Evolutionary conservation across 2,113 vertebrate genomes (phyloP), one percentile per base, ranked within the genome.

Genomic region (Ctenomys sociabilis): DNA sequence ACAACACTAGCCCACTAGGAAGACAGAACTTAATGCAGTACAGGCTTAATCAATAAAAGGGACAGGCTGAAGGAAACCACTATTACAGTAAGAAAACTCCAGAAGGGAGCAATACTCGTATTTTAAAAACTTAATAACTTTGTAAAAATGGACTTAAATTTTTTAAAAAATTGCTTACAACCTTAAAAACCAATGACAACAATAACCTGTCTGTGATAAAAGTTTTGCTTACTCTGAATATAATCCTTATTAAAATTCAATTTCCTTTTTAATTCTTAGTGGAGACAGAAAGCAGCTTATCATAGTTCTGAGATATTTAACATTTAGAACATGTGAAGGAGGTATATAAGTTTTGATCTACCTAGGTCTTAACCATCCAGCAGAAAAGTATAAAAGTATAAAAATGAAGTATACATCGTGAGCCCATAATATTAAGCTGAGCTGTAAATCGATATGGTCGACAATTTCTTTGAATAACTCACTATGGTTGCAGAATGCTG

Each of bases 241-340:
- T 30, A 45, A 32, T 45, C 61, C 54, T 77, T 61, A 35, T 77
- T 43, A 77, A 89, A 63, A 96, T 66, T 77, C 59, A 91, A 52
- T 85, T 96, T 84, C 90, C 49, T 88, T 85, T 93, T 94, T 40
- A 66, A 80, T 64, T 37, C 45, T 72, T 64, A 86, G 19, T 40
- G 14, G 32, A 77, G 57, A 63, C 24, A 95, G 40, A 45, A 45
- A 77, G 81, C 59, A 72, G 75, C 14, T 21, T 28, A 90, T 72
- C 43, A 61, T 35, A 84, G 10, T 86, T 64, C 85, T 87, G 57
- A 37, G 30, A 83, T 72, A 85, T 43, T 93, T 95, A 91, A 73
- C n/a, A 68, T 85, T 85, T 30, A n/a, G n/a, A n/a, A n/a, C n/a
- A n/a, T n/a, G n/a, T n/a, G n/a, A n/a, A n/a, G n/a, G n/a, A n/a